A percentile compares a stretch with the other conserved stretches of the same genome.
Conservation (phyloP, 2,797 vertebrate species). For the Spatula versicolor region DNA sequence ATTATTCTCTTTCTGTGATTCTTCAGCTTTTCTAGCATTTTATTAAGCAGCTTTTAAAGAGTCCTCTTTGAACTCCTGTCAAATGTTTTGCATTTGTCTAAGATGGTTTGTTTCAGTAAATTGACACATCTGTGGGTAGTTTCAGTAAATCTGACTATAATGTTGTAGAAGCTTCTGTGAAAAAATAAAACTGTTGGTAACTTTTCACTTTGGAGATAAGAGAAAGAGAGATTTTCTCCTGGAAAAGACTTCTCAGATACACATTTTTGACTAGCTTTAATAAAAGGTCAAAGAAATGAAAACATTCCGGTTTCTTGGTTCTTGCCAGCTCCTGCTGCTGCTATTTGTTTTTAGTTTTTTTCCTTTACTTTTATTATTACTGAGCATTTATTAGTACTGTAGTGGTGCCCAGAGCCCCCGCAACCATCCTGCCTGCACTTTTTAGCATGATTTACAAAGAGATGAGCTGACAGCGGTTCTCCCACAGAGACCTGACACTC, state of each 20-base stretch:
- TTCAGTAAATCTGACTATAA: neutral
- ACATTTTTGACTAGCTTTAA: neutral
- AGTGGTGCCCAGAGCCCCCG: slow-evolving; percentile 24
- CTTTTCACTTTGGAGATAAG: neutral
- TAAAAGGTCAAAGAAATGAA: slow-evolving; percentile 32
- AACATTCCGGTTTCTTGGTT: neutral
- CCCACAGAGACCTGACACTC: neutral
- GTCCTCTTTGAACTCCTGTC: neutral
- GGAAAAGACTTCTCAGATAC: neutral
- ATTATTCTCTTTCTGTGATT: neutral
- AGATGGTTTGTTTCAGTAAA: neutral
- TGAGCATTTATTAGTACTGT: neutral
- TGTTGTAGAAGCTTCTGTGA: neutral
- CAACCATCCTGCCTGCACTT: neutral
- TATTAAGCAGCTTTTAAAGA: neutral
- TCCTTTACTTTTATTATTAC: slow-evolving; percentile 37
- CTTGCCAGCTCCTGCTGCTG: slow-evolving; percentile 20
- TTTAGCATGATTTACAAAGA: neutral
- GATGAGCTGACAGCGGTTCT: neutral
- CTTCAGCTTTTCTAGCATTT: neutral
- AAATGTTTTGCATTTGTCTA: neutral
- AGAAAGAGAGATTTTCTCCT: neutral
- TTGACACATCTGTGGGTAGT: neutral
- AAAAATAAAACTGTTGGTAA: neutral
- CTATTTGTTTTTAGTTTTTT: slow-evolving; percentile 30